A percentile compares a stretch with the other conserved stretches of the same genome.
Conservation (phyloP, 1,140 invertebrate species). For the Plectus sambesii region DNA sequence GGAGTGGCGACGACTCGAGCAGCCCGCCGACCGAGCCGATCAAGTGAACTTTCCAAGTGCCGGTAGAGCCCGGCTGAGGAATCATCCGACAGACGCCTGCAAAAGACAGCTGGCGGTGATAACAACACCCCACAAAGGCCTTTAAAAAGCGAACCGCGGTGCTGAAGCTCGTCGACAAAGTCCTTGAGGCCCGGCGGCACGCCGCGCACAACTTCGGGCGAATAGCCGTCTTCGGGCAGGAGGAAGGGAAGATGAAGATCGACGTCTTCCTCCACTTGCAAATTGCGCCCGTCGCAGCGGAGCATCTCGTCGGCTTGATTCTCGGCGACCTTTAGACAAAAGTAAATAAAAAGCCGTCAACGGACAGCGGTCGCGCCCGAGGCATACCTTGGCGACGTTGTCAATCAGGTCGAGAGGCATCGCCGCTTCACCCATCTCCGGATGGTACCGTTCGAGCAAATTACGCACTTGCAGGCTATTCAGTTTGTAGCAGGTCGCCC, state of each 20-base stretch:
- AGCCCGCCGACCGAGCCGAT: constrained; percentile 29
- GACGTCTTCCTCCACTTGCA: constrained; percentile 64
- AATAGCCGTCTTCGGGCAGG: constrained; percentile 92
- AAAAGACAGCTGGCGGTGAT: constrained; percentile 12
- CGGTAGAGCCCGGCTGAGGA: constrained; percentile 73
- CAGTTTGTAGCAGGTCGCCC: constrained; percentile 88
- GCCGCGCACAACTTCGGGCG: constrained; percentile 46
- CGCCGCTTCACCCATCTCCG: constrained; percentile 53
- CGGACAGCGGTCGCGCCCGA: too few relatives aligned
- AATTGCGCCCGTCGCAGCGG: constrained; percentile 72
- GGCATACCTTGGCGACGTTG: constrained; percentile 57
- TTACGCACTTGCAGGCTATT: constrained; percentile 84
- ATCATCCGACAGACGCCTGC: constrained; percentile 68
- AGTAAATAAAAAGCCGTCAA: constrained; percentile 11
- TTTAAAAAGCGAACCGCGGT: constrained; percentile 11
- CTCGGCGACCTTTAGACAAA: constrained; percentile 60
- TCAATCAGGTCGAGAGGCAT: constrained; percentile 57
- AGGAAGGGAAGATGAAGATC: constrained; percentile 77
- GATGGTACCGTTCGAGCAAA: constrained; percentile 69
- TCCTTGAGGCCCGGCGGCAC: constrained; percentile 23
- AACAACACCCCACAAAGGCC: constrained; percentile 2
- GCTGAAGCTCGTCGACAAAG: constrained; percentile 24
- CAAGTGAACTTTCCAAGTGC: constrained; percentile 91
- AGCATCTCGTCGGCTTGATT: constrained; percentile 82
- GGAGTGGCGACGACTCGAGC: too few relatives aligned